phyloP scores from a whole-genome alignment of 2,888 invertebrate species.

The Mechanitis messenoides region DNA sequence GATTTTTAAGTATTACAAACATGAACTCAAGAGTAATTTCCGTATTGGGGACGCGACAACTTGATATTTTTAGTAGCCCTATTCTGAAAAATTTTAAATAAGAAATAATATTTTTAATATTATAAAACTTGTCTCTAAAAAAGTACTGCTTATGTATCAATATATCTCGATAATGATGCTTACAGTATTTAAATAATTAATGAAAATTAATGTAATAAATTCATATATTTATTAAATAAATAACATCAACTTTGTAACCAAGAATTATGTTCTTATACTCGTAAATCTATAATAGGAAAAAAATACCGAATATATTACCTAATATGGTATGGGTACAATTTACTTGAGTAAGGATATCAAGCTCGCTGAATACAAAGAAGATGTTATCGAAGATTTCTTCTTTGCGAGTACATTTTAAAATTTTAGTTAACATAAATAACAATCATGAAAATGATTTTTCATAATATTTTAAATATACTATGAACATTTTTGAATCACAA shows the following conservation, averaged over 20 bases:
- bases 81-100: conserved; percentile 34
- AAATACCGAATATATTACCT: background rate
- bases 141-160: no score
- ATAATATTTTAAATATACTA: background rate
- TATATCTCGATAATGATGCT: no score
- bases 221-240: no score
- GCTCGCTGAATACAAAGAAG: conserved; percentile 55
- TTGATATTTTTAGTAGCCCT: conserved; percentile 33
- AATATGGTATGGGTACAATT: background rate
- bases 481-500: no score
- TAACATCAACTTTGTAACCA: no score
- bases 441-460: conserved; percentile 2
- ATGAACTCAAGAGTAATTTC: conserved; percentile 42
- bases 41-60: conserved; percentile 45
- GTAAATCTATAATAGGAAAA: no score
- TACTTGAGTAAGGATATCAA: background rate
- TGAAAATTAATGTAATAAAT: no score
- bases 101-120: no score
- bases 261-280: no score
- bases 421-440: conserved; percentile 5
- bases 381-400: conserved; percentile 40
- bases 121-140: no score
- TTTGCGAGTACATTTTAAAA: conserved; percentile 36
- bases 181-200: no score
- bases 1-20: no score